phyloP scores from a whole-genome alignment of 1,140 invertebrate genomes.

The Sycobia sp. region DNA sequence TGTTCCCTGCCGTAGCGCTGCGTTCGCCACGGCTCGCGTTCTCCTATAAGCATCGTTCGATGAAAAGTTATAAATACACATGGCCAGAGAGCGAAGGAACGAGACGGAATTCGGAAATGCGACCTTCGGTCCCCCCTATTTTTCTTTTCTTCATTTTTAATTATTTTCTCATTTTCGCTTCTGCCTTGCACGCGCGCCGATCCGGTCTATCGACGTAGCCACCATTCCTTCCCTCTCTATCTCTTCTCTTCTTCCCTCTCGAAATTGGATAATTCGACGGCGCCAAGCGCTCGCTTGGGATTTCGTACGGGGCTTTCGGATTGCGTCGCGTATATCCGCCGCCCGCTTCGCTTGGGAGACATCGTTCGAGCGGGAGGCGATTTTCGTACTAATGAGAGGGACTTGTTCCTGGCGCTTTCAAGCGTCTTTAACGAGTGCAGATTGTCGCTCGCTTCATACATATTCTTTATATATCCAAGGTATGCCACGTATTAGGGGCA shows the following conservation, averaged over 20 bases:
- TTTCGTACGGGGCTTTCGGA: too few species aligned
- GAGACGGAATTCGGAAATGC: not conserved
- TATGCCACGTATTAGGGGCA: too few species aligned
- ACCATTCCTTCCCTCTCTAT: not conserved
- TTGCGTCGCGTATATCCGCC: not conserved
- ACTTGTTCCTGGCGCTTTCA: constrained; percentile 22
- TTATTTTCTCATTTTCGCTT: not conserved
- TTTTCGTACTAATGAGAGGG: constrained; percentile 28
- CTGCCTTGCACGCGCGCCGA: not conserved
- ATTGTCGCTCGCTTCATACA: constrained; percentile 7
- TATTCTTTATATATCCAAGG: too few species aligned
- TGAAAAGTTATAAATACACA: not conserved
- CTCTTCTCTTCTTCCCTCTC: not conserved
- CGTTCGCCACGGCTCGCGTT: too few species aligned
- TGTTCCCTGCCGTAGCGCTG: too few species aligned
- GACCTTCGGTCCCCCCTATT: too few species aligned
- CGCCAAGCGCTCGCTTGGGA: not conserved
- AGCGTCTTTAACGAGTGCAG: constrained; percentile 25
- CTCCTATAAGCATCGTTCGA: too few species aligned
- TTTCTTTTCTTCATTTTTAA: not conserved
- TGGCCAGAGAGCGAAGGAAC: not conserved
- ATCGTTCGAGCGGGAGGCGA: not conserved
- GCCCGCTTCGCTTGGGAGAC: constrained; percentile 7
- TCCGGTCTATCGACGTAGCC: too few species aligned
- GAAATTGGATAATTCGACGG: constrained; percentile 26